Conservation (phyloP, 2,797 vertebrate species). For the Rousettus madagascariensis region DNA sequence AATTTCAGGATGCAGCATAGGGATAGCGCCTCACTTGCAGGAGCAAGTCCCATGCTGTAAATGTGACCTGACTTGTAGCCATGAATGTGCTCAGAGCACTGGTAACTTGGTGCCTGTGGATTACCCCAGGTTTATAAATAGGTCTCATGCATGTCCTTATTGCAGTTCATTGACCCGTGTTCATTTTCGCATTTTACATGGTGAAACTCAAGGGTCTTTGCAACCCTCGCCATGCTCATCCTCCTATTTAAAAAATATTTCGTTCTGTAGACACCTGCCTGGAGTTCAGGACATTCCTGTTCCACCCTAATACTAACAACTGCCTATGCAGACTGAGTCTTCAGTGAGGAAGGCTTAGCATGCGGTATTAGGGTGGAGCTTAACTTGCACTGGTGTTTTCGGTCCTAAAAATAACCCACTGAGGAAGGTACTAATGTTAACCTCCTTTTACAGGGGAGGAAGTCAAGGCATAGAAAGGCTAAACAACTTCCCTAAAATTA, state of each 20-base stretch:
- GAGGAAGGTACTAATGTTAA: neutral
- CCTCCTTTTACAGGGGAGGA: neutral
- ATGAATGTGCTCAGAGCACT: neutral
- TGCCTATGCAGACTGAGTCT: neutral
- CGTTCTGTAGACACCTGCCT: neutral
- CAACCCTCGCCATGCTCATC: neutral
- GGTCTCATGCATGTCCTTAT: neutral
- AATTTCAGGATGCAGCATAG: neutral
- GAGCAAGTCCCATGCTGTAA: neutral
- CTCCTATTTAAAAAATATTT: neutral
- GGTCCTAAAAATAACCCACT: neutral
- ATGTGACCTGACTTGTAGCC: neutral
- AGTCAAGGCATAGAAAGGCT: neutral
- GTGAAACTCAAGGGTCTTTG: neutral
- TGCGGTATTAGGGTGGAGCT: neutral
- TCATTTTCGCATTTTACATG: neutral
- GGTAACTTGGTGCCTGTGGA: neutral
- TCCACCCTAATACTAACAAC: neutral
- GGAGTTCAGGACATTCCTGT: neutral
- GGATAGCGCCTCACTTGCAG: rapidly evolving
- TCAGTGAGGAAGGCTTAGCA: neutral
- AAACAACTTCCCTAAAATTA: neutral
- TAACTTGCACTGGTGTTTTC: neutral
- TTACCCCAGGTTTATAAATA: neutral
- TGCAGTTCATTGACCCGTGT: neutral